A percentile compares a stretch with the other conserved stretches of the same genome.
Evolutionary conservation across 2,888 invertebrate genomes (phyloP).

Genomic region (Ametastegia equiseti): DNA sequence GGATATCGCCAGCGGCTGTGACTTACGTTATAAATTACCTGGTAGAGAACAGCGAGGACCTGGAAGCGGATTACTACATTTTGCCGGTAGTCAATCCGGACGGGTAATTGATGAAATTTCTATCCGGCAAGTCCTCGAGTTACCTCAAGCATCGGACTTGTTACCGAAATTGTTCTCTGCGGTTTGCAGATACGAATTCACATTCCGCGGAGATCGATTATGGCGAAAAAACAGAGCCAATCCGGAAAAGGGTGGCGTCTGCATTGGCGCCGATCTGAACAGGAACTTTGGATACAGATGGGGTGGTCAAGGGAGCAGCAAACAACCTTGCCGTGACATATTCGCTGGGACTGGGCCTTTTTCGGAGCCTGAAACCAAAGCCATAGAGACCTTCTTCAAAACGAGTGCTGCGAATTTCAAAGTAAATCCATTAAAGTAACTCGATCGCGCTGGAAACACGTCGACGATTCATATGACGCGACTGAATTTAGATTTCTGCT

Average conservation of each 20-base stretch:
- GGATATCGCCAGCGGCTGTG: slow-evolving; percentile 89
- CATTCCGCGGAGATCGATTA: slow-evolving; percentile 87
- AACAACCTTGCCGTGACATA: slow-evolving; percentile 89
- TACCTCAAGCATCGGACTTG: too few relatives aligned
- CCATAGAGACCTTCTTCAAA: slow-evolving; percentile 79
- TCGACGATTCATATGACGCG: not conserved
- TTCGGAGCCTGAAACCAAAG: slow-evolving; percentile 91
- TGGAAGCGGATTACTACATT: slow-evolving; percentile 85
- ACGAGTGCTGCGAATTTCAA: slow-evolving; percentile 72
- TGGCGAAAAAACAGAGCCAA: slow-evolving; percentile 88
- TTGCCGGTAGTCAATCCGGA: slow-evolving; percentile 82
- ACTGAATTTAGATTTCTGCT: slow-evolving; percentile 20
- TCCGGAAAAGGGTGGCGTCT: slow-evolving; percentile 78
- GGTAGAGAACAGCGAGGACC: slow-evolving; percentile 83
- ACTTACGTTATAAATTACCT: slow-evolving; percentile 86
- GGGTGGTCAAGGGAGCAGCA: slow-evolving; percentile 91
- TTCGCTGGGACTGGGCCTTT: slow-evolving; percentile 88
- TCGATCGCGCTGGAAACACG: not conserved
- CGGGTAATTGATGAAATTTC: slow-evolving; percentile 79
- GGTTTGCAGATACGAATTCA: slow-evolving; percentile 88
- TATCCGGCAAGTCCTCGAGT: not conserved
- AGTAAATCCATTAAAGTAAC: slow-evolving; percentile 56
- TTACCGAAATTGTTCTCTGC: not conserved
- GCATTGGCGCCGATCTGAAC: slow-evolving; percentile 89
- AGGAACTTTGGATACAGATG: slow-evolving; percentile 93